Percentiles rank a stretch among this genome's conserved stretches.
Evolutionary conservation across 2,113 vertebrate species (phyloP).

Genomic region (Coptodon bakossiorum): DNA sequence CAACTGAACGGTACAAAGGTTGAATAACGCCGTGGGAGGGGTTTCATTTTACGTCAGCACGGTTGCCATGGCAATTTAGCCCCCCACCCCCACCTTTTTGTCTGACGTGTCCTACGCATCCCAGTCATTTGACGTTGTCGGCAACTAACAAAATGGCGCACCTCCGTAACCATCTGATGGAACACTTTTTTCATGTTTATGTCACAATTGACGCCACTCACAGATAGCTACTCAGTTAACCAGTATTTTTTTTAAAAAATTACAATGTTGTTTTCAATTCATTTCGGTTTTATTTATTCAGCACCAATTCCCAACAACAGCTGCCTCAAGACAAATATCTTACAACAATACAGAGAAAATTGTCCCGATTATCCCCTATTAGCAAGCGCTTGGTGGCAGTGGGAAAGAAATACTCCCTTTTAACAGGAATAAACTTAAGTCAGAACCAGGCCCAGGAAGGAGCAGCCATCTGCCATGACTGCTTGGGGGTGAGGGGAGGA

Average conservation of each 20-base stretch:
- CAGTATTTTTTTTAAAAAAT: not conserved
- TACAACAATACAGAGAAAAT: not conserved
- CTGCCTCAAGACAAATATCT: not conserved
- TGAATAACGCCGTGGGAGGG: not conserved
- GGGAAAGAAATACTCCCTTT: not conserved
- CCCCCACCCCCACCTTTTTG: not conserved
- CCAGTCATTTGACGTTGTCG: not conserved
- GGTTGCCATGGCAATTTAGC: slow-evolving; percentile 12
- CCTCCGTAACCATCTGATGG: not conserved
- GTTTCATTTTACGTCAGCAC: slow-evolving; percentile 32
- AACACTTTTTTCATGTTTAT: not conserved
- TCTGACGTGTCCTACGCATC: not conserved
- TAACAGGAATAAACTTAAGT: not conserved
- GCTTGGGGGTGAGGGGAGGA: not conserved
- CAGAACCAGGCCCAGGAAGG: not conserved
- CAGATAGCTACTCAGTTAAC: not conserved
- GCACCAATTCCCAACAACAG: not conserved
- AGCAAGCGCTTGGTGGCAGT: not conserved
- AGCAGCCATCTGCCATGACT: not conserved
- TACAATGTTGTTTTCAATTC: not conserved
- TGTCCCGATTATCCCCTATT: not conserved
- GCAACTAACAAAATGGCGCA: not conserved
- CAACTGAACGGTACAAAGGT: not conserved
- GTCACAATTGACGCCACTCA: not conserved
- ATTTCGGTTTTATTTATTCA: not conserved